A percentile compares a stretch with the other conserved stretches of the same genome.
Conservation (phyloP, 2,113 vertebrate species). For the Rostratula benghalensis region DNA sequence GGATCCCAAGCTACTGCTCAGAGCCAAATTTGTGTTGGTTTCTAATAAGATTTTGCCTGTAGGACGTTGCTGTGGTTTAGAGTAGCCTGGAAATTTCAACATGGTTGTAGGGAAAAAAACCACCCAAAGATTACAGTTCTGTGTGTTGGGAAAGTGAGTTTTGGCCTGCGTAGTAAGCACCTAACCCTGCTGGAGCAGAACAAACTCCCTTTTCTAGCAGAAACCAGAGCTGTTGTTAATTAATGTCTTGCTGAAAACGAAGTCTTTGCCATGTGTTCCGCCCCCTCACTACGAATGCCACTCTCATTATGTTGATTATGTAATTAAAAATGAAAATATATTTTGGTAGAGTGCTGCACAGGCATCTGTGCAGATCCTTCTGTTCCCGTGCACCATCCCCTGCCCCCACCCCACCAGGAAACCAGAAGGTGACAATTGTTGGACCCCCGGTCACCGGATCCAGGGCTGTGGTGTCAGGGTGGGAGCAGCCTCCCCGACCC, state of each 20-base stretch:
- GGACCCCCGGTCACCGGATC: neutral
- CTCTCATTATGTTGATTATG: constrained; percentile 55
- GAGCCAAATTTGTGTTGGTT: neutral
- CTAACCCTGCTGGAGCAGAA: neutral
- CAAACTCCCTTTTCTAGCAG: neutral
- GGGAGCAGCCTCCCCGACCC: neutral
- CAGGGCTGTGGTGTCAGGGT: neutral
- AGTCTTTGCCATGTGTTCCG: constrained; percentile 65
- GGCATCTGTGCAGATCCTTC: constrained; percentile 41
- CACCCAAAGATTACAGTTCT: neutral
- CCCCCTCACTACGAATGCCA: constrained; percentile 58
- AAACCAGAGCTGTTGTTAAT: constrained; percentile 39
- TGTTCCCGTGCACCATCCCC: neutral
- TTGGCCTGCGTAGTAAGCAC: neutral
- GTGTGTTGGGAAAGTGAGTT: neutral
- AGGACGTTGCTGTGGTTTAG: neutral
- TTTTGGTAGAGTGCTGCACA: constrained; percentile 55
- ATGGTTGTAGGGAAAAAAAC: neutral
- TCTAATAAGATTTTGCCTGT: neutral
- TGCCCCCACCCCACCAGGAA: neutral
- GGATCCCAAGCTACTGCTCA: neutral
- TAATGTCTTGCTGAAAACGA: constrained; percentile 36
- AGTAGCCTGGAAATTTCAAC: neutral
- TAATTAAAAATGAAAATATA: constrained; percentile 68
- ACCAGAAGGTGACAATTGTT: neutral